Base-by-base conservation (phyloP, 2,888 invertebrate species). In the Auanema sp. region DNA sequence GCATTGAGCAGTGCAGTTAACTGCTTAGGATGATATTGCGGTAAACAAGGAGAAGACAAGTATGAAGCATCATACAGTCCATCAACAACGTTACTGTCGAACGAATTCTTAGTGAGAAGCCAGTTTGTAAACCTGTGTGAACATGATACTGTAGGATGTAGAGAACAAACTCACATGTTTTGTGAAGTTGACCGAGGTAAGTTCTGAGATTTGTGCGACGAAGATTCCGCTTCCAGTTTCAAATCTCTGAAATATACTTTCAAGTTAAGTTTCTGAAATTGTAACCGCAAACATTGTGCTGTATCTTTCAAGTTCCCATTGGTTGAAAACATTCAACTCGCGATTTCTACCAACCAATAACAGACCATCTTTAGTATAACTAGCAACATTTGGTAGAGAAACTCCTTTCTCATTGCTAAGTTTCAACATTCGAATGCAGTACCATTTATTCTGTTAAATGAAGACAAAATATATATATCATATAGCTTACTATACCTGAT, bases 301-400 rank as follows among this genome's bases (percentile, higher is more conserved):
- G 24, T 25, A 6, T 6, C 33, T 59, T 44, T 52, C 44, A 53
- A 80, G 66, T 61, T 81, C 80, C 81, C 81, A 76, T 83, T 98
- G 98, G 0, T 95, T 94, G 84, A 96, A 98, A 0, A 98, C 95
- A 82, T 97, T 95, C 94, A 98, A 96, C 85, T 98, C 98, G 2
- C 95, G 96, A 84, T 97, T 95, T 96, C 98, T 96, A 1, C 97
- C 98, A 1, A 98, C 95, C 0, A 99, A 93, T 1, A 98, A 86
- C 72, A 98, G 93, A 0, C 97, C 97, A 83, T 97, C 97, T 24
- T 98, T 89, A 0, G 97, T 95, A 97, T 98, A 99, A 1, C 94
- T 94, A 33, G 33, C 33, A 33, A 33, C 33, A 8, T 33, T 33
- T 3, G 33, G 33, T 0, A 97, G 96, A 0, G 95, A 94, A 44